phyloP scores from a whole-genome alignment of 2,888 invertebrate genomes.

The Hecatera dysodea region DNA sequence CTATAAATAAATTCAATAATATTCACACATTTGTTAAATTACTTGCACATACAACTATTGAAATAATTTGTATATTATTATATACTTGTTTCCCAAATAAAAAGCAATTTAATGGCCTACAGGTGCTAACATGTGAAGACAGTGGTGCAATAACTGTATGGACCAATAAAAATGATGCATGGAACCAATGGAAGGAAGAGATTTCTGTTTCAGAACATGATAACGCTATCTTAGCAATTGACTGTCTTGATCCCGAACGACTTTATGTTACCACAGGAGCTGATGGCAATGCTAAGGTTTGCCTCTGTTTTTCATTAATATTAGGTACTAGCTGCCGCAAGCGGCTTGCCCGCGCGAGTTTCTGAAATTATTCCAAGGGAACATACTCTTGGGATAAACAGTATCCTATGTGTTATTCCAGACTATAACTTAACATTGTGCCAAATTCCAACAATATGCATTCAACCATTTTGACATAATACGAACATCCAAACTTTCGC shows the following conservation, averaged over 20 bases:
- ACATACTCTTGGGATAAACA: no score
- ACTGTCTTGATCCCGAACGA: conserved; percentile 78
- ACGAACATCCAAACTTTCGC: no score
- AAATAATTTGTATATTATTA: no score
- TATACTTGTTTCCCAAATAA: not conserved
- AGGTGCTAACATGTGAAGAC: conserved; percentile 88
- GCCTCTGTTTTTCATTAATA: not conserved
- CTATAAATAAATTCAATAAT: not conserved
- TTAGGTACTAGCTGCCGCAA: no score
- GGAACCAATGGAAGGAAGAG: conserved; percentile 82
- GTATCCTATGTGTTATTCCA: no score
- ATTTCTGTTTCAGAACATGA: conserved; percentile 85
- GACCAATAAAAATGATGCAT: conserved; percentile 76
- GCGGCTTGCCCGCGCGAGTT: no score
- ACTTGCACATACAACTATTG: not conserved
- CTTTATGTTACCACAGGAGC: conserved; percentile 86
- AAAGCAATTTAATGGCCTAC: not conserved
- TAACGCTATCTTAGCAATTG: conserved; percentile 79
- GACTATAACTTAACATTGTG: no score
- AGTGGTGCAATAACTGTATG: conserved; percentile 85
- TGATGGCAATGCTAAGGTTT: conserved; percentile 87
- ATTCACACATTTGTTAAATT: not conserved
- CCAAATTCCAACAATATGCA: no score
- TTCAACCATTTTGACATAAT: no score
- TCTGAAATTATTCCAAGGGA: no score